Evolutionary conservation across 2,113 vertebrate genomes (phyloP), one percentile per base, ranked within the genome.

Genomic region (Cettia cetti): DNA sequence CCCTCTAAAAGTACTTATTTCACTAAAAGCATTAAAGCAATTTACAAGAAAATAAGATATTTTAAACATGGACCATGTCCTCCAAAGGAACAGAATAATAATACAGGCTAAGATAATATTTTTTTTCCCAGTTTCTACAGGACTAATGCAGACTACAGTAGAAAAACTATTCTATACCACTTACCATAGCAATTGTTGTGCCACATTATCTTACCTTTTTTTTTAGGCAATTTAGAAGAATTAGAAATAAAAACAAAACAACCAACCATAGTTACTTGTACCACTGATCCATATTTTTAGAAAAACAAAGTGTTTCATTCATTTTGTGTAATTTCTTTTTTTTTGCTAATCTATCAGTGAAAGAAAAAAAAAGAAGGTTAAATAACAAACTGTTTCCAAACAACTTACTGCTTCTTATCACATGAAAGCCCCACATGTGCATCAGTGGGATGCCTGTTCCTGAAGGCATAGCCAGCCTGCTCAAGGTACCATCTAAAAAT

Each of bases 381-480:
- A 88, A 59, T 50, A 84, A 23, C 1, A 66, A 33, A 27, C 35
- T 27, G 1, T 56, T 68, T 82, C 35, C 30, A 64, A 8, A n/a
- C 17, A 21, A 14, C 11, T 24, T n/a, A 44, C 19, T 59, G 4
- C 23, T n/a, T 80, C 18, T 77, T 52, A 53, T 24, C 13, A 27
- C 14, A 37, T 6, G n/a, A 45, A 39, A 89, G 9, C 3, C 27
- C 35, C 0, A 0, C 13, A 15, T 54, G 80, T 50, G 12, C 60
- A 50, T 50, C 28, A 53, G 23, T 50, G 2, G 31, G 12, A 33
- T 49, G 21, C 4, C 45, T 77, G 28, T 13, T 74, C 30, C 40
- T 21, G 49, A 13, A 72, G 37, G 13, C 35, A 72, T 17, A 72
- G 24, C 5, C 45, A 74, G 15, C 4, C 8, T 15, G 1, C 39